phyloP scores from a whole-genome alignment of 1,140 invertebrate species.

The Caenorhabditis tropicalis region DNA sequence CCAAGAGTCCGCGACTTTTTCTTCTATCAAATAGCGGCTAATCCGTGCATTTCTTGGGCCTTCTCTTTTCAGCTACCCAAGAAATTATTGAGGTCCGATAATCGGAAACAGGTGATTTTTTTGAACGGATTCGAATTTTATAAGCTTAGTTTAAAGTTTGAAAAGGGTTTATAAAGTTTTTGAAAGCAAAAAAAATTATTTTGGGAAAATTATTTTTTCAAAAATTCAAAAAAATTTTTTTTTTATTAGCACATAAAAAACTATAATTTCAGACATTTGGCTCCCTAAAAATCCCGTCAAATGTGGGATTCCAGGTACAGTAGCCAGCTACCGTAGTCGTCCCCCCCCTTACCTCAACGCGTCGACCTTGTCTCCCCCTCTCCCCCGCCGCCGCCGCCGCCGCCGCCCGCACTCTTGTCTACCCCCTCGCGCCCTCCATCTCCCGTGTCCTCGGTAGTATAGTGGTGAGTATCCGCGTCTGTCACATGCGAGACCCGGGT shows the following conservation, averaged over 20 bases:
- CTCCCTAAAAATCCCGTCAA: neutral
- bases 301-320: neutral
- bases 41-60: constrained; percentile 61
- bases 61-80: constrained; percentile 62
- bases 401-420: too few relatives aligned
- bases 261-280: neutral
- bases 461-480: constrained; percentile 66
- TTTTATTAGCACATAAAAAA: too few relatives aligned
- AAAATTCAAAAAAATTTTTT: too few relatives aligned
- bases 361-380: neutral
- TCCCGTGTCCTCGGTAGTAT: constrained; percentile 61
- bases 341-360: neutral
- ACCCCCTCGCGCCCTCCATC: neutral
- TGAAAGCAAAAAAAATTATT: too few relatives aligned
- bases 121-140: neutral
- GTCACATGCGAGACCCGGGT: constrained; percentile 66
- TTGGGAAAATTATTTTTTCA: too few relatives aligned
- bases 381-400: too few relatives aligned
- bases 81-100: constrained; percentile 52
- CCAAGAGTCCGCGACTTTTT: constrained; percentile 61
- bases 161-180: too few relatives aligned
- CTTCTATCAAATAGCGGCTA: constrained; percentile 64
- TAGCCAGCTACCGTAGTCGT: too few relatives aligned
- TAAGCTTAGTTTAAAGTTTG: neutral
- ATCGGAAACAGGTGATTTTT: constrained; percentile 23